phyloP scores from a whole-genome alignment of 2,888 invertebrate species.

The Branchipolynoe longqiensis region DNA sequence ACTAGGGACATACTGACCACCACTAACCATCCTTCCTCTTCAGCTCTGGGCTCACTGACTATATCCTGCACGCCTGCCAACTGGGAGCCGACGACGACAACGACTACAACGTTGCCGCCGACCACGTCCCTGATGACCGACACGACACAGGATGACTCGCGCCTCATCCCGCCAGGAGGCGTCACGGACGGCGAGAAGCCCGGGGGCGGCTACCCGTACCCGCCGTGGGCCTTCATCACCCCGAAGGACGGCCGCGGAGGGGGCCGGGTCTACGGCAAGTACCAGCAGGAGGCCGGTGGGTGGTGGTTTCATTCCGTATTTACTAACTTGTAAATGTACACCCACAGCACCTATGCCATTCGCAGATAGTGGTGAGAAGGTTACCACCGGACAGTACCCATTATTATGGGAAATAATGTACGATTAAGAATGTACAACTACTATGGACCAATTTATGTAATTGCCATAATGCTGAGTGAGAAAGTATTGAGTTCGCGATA shows the following conservation, averaged over 20 bases:
- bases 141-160: background rate
- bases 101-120: background rate
- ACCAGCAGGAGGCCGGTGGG: background rate
- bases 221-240: slow-evolving; percentile 28
- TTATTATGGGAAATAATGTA: too few species aligned
- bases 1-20: background rate
- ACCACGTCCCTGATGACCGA: background rate
- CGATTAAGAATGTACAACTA: too few species aligned
- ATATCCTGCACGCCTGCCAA: slow-evolving; percentile 36
- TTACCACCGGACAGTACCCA: too few species aligned
- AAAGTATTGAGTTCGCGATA: too few species aligned
- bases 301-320: background rate
- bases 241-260: background rate
- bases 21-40: too few species aligned
- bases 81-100: slow-evolving; percentile 47
- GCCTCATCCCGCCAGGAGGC: background rate
- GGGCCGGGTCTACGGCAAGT: slow-evolving; percentile 3
- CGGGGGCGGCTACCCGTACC: slow-evolving; percentile 22
- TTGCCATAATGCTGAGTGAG: too few species aligned
- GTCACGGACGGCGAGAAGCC: background rate
- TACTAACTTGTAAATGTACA: too few species aligned
- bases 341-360: too few species aligned
- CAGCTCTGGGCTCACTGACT: background rate
- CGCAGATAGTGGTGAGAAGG: too few species aligned
- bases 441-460: too few species aligned